phyloP scores from a whole-genome alignment of 1,140 invertebrate species.

The Drosophila nikananu region DNA sequence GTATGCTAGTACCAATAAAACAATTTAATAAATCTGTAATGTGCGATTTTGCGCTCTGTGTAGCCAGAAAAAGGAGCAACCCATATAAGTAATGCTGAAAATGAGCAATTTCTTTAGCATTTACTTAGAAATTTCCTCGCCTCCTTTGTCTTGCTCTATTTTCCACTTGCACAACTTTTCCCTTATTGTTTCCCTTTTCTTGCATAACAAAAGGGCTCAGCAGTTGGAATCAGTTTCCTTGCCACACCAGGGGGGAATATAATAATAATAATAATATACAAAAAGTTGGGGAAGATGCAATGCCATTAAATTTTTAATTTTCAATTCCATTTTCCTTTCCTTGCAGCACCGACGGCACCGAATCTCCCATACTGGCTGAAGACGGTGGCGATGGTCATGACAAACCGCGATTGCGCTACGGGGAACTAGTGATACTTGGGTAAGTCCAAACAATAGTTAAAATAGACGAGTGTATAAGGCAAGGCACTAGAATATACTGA shows the following conservation, averaged over 20 bases:
- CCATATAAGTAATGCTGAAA: slow-evolving; percentile 42
- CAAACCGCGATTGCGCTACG: slow-evolving; percentile 93
- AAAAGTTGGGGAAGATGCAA: slow-evolving; percentile 7
- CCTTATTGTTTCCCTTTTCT: slow-evolving; percentile 66
- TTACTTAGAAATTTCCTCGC: slow-evolving; percentile 60
- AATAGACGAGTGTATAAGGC: background rate
- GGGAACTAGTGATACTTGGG: slow-evolving; percentile 97
- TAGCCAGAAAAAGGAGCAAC: slow-evolving; percentile 2
- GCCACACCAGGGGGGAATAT: background rate
- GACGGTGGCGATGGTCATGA: slow-evolving; percentile 88
- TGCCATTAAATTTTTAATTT: slow-evolving; percentile 38
- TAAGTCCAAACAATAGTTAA: slow-evolving; percentile 86
- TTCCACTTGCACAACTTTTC: slow-evolving; percentile 36
- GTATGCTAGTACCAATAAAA: background rate
- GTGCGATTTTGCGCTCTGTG: background rate
- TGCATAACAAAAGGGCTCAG: slow-evolving; percentile 45
- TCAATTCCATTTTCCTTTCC: slow-evolving; percentile 29
- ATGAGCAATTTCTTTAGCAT: slow-evolving; percentile 73
- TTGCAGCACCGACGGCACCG: slow-evolving; percentile 89
- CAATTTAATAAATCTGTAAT: too few relatives aligned
- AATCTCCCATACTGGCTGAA: slow-evolving; percentile 90
- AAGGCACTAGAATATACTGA: background rate
- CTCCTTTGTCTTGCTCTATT: slow-evolving; percentile 20
- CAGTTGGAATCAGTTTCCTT: slow-evolving; percentile 6
- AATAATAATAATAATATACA: background rate